Conservation (phyloP, 2,113 vertebrate species). For the Alligator mississippiensis region DNA sequence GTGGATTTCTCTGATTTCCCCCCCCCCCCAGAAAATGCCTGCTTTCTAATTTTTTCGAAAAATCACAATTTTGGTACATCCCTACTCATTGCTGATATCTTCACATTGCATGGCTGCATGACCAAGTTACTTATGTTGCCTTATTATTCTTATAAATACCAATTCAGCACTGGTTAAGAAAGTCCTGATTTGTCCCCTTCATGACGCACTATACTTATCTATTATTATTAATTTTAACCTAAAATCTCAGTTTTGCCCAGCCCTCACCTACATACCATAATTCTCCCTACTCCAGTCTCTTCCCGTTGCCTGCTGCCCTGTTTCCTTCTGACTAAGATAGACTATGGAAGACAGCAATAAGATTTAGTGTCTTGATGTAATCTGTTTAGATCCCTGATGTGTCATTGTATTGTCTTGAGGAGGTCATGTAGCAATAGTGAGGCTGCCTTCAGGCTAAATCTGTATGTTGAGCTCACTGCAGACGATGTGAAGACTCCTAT, state of each 20-base stretch:
- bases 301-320: not conserved
- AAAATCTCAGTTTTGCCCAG: not conserved
- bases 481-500: not conserved
- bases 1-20: too few species aligned
- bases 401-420: not conserved
- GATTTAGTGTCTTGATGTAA: not conserved
- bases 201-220: not conserved
- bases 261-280: not conserved
- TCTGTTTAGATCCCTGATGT: not conserved
- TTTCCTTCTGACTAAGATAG: not conserved
- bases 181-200: not conserved
- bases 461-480: slow-evolving; percentile 9
- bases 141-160: not conserved
- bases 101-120: not conserved
- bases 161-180: not conserved
- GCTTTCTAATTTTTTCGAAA: too few species aligned
- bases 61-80: too few species aligned
- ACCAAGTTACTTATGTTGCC: not conserved
- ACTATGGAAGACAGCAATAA: not conserved
- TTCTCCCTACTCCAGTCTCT: not conserved
- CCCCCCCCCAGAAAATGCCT: too few species aligned
- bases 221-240: not conserved
- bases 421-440: not conserved
- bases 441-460: not conserved
- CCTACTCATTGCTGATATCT: too few species aligned